A percentile compares a stretch with the other conserved stretches of the same genome.
Evolutionary conservation across 2,113 vertebrate genomes (phyloP).

Genomic region (Proteles cristata): DNA sequence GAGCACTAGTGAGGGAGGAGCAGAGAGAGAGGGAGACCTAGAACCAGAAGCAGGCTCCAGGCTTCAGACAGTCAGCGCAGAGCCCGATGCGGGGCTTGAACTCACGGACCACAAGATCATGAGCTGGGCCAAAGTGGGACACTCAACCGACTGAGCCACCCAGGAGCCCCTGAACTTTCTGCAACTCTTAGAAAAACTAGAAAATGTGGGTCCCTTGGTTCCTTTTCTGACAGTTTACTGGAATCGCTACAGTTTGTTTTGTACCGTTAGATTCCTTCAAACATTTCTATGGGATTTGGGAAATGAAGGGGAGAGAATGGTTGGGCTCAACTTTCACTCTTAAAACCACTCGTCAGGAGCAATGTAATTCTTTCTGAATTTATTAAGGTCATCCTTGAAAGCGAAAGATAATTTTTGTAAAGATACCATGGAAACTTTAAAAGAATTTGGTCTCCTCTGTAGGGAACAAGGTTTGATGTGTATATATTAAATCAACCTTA

Average conservation of each 20-base stretch:
- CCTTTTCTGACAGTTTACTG: background rate
- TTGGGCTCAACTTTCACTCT: background rate
- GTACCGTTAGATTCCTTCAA: background rate
- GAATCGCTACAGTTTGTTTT: background rate
- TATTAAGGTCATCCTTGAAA: background rate
- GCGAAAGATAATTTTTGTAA: background rate
- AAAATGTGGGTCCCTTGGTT: background rate
- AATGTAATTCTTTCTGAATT: background rate
- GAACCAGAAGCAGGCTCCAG: no score
- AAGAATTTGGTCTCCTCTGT: slow-evolving; percentile 2
- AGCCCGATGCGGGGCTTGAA: no score
- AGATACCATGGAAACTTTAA: background rate
- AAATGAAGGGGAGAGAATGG: background rate
- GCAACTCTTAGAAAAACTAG: background rate
- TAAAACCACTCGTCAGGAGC: background rate
- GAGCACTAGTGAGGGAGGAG: no score
- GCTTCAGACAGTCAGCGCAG: no score
- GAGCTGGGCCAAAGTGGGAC: no score
- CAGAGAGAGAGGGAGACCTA: no score
- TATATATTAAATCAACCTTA: background rate
- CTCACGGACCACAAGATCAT: no score
- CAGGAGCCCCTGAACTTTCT: background rate
- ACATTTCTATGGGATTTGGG: background rate
- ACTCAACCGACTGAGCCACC: no score
- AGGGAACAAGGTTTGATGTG: background rate